Evolutionary conservation across 2,888 invertebrate species (phyloP).

Genomic region (Drosophila birchii): DNA sequence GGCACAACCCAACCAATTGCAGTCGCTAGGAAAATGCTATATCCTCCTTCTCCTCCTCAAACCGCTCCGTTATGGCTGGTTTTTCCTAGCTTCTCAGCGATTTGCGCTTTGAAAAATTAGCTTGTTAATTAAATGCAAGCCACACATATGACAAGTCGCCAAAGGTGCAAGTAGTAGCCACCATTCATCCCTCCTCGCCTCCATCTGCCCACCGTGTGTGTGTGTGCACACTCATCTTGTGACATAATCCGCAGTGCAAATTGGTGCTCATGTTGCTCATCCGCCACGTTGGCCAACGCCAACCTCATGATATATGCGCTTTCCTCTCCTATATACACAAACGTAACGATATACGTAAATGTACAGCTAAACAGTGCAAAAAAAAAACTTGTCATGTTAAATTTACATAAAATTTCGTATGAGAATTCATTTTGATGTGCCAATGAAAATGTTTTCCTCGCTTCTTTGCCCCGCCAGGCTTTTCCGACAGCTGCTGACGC

Average conservation of each 20-base stretch:
- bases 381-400: slow-evolving; percentile 71
- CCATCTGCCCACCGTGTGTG: background rate
- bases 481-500: slow-evolving; percentile 31
- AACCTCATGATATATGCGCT: slow-evolving; percentile 50
- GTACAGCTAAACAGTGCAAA: slow-evolving; percentile 29
- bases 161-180: slow-evolving; percentile 28
- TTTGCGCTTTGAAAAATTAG: slow-evolving; percentile 79
- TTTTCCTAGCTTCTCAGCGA: slow-evolving; percentile 53
- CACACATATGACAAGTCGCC: slow-evolving; percentile 69
- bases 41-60: background rate
- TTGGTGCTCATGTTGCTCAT: slow-evolving; percentile 72
- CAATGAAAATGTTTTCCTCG: slow-evolving; percentile 55
- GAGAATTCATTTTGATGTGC: slow-evolving; percentile 66
- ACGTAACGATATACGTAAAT: slow-evolving; percentile 14
- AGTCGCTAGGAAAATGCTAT: slow-evolving; percentile 7
- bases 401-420: slow-evolving; percentile 66
- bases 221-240: slow-evolving; percentile 25
- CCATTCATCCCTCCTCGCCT: background rate
- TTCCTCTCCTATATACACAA: slow-evolving; percentile 8
- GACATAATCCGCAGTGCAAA: slow-evolving; percentile 75
- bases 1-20: slow-evolving; percentile 33
- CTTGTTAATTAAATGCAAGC: slow-evolving; percentile 80
- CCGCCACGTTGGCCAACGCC: slow-evolving; percentile 59
- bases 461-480: slow-evolving; percentile 2
- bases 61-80: slow-evolving; percentile 6